A percentile compares a stretch with the other conserved stretches of the same genome.
Evolutionary conservation across 2,797 vertebrate genomes (phyloP).

Genomic region (Brachyrhaphis roseni): DNA sequence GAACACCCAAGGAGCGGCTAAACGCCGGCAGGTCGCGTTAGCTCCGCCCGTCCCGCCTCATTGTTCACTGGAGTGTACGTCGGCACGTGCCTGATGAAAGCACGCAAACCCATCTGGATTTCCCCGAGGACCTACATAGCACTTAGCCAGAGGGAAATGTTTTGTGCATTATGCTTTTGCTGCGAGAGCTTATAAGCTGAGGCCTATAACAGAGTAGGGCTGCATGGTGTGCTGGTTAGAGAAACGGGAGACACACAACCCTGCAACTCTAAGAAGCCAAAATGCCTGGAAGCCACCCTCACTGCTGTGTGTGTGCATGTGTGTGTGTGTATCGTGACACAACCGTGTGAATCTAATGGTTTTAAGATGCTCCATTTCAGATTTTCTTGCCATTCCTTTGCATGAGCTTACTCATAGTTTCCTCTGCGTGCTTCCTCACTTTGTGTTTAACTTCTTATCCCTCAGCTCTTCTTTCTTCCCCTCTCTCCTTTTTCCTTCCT

Average conservation of each 20-base stretch:
- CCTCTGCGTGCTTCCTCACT: slow-evolving; percentile 16
- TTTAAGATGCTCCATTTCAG: slow-evolving; percentile 60
- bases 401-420: slow-evolving; percentile 16
- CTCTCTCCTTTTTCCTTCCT: slow-evolving; percentile 19
- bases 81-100: slow-evolving; percentile 19
- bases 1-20: slow-evolving; percentile 57
- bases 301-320: slow-evolving; percentile 11
- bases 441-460: slow-evolving; percentile 47
- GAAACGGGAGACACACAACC: slow-evolving; percentile 60
- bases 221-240: slow-evolving; percentile 52
- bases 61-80: slow-evolving; percentile 47
- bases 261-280: slow-evolving; percentile 55
- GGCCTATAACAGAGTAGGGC: slow-evolving; percentile 67
- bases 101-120: slow-evolving; percentile 61
- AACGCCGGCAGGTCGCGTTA: slow-evolving; percentile 59
- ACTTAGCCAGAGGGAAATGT: slow-evolving; percentile 63
- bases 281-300: slow-evolving; percentile 57
- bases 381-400: slow-evolving; percentile 31
- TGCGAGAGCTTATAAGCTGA: slow-evolving; percentile 55
- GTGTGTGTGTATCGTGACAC: slow-evolving; percentile 18
- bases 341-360: slow-evolving; percentile 50
- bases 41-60: slow-evolving; percentile 52
- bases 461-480: slow-evolving; percentile 30
- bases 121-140: slow-evolving; percentile 65
- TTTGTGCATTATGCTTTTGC: slow-evolving; percentile 50